phyloP scores from a whole-genome alignment of 2,113 vertebrate genomes.

The Poecilia latipinna region DNA sequence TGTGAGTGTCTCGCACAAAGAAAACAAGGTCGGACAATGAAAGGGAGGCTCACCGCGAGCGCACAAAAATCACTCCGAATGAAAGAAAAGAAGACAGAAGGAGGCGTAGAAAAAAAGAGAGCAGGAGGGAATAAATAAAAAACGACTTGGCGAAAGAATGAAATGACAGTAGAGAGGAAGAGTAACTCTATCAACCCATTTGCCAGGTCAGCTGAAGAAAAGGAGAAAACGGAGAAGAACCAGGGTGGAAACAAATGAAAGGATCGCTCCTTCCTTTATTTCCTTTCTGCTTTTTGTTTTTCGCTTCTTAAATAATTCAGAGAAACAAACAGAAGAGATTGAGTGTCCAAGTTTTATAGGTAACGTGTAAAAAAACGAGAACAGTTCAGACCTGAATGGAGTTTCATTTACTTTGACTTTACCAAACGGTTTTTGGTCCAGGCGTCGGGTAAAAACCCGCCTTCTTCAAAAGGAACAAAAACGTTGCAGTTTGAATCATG shows the following conservation, averaged over 20 bases:
- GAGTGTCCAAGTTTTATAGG: conserved; percentile 29
- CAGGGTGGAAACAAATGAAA: conserved; percentile 42
- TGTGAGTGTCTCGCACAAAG: conserved; percentile 59
- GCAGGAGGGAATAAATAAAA: conserved; percentile 53
- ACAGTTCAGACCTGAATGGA: background rate
- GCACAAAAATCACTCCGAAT: conserved; percentile 39
- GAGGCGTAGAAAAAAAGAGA: conserved; percentile 16
- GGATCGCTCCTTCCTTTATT: conserved; percentile 41
- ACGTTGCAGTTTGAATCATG: background rate
- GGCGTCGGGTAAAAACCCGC: background rate
- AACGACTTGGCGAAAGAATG: conserved; percentile 35
- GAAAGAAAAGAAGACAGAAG: conserved; percentile 48
- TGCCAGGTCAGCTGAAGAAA: conserved; percentile 69
- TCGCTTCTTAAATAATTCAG: conserved; percentile 74
- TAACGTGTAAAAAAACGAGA: conserved; percentile 16
- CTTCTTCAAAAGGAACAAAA: background rate
- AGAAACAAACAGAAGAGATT: conserved; percentile 62
- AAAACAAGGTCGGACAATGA: conserved; percentile 64
- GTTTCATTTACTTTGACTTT: background rate
- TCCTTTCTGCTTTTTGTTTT: conserved; percentile 72
- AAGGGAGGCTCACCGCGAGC: conserved; percentile 29
- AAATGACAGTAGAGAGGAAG: conserved; percentile 51
- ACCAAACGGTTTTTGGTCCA: background rate
- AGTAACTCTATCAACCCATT: conserved; percentile 66
- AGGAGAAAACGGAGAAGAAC: conserved; percentile 29